Evolutionary conservation across 2,113 vertebrate genomes (phyloP), one percentile per base, ranked within the genome.

Genomic region (Bombycilla garrulus): DNA sequence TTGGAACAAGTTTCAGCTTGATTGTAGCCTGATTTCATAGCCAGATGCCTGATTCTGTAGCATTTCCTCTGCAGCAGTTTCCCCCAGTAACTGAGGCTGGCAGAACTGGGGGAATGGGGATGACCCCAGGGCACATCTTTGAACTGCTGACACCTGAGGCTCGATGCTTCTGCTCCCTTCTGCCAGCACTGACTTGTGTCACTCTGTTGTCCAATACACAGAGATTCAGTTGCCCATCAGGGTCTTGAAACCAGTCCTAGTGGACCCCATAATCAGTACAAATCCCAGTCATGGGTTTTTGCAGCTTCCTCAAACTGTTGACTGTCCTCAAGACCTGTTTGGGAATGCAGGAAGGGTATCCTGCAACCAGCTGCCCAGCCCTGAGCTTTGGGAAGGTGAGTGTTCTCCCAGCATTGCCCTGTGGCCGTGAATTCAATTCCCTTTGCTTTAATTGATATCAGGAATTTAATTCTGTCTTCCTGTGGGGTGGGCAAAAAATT

Each of bases 141-240:
- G 31, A 77, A 3, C 40, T 56, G 61, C 60, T 23, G 57, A 1
- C 42, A 22, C 62, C 67, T 4, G 0, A 18, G 28, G 21, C 56
- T 50, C 0, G 0, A 6, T 31, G 38, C 65, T 80, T 40, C 87
- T 57, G 23, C 42, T 51, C n/a, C 57, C 33, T 50, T 36, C 81
- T 64, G 38, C 48, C 40, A 4, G 15, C 3, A 0, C 17, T 28
- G 28, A 5, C 24, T 15, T 6, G 8, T 36, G 28, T 4, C 50
- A 4, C 29, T 60, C 70, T 5, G 1, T 15, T 45, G 25, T 15
- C 69, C 80, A 31, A 0, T 1, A 24, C 26, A 47, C 4, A 5
- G 36, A 48, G 57, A 17, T 24, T 9, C 35, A 33, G 16, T 4
- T 57, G 29, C 40, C 45, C 56, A 28, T 19, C 40, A 19, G 35